These are phyloP conservation scores for Podabrus alpinus DNA, from an alignment of 2,888 invertebrate species.

Conservation along the genomic window DNA sequence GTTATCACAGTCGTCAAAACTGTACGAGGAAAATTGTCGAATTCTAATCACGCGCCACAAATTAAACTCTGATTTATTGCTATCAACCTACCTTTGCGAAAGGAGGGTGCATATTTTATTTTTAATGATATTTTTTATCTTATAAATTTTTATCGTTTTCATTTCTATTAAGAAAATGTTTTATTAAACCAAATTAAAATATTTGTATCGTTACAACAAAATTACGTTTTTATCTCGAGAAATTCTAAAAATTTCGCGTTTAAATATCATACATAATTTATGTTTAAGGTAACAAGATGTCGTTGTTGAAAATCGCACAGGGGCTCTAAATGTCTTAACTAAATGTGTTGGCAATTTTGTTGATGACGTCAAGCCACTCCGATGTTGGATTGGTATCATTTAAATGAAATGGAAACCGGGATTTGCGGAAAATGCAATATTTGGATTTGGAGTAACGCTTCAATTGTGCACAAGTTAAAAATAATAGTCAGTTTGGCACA, in stretches of 20 bases:
- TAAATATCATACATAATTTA: slow-evolving; percentile 38
- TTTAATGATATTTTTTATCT: not conserved
- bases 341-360: slow-evolving; percentile 39
- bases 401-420: slow-evolving; percentile 41
- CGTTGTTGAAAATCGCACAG: slow-evolving; percentile 21
- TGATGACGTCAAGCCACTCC: slow-evolving; percentile 37
- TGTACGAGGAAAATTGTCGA: slow-evolving; percentile 43
- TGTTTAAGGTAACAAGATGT: slow-evolving; percentile 32
- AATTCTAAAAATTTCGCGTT: not conserved
- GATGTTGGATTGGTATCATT: slow-evolving; percentile 39
- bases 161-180: not conserved
- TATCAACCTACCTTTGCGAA: slow-evolving; percentile 38
- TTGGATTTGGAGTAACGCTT: slow-evolving; percentile 25
- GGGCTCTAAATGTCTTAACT: slow-evolving; percentile 32
- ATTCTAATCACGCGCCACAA: slow-evolving; percentile 48
- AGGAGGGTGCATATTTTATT: slow-evolving; percentile 46
- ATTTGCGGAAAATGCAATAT: slow-evolving; percentile 35
- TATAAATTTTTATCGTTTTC: not conserved
- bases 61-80: slow-evolving; percentile 51
- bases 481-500: slow-evolving; percentile 29
- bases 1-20: slow-evolving; percentile 36
- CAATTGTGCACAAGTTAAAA: slow-evolving; percentile 25
- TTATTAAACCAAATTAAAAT: not conserved
- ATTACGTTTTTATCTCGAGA: not conserved
- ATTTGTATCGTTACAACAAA: not conserved